Evolutionary conservation across 2,888 invertebrate genomes (phyloP).

Genomic region (Blera fallax): DNA sequence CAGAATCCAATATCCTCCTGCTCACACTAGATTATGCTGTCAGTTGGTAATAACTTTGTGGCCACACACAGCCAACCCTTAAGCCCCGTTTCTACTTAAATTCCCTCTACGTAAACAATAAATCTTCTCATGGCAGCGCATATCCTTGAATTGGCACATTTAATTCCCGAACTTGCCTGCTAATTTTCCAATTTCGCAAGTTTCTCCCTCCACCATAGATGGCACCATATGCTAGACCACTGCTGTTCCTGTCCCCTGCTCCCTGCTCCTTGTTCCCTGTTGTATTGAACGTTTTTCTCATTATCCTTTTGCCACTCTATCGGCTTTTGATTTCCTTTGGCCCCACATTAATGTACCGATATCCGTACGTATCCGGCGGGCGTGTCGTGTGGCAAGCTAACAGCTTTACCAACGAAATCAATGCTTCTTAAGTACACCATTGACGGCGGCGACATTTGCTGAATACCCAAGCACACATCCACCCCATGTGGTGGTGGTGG

Average conservation of each 20-base stretch:
- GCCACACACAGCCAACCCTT: too few relatives aligned
- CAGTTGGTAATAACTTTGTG: too few relatives aligned
- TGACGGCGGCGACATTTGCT: constrained; percentile 52
- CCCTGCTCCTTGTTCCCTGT: background rate
- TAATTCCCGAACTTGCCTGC: constrained; percentile 44
- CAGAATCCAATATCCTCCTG: too few relatives aligned
- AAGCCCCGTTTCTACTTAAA: constrained; percentile 6
- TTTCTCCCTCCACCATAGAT: background rate
- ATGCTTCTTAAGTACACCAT: constrained; percentile 49
- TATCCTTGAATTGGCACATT: constrained; percentile 37
- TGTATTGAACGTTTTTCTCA: constrained; percentile 59
- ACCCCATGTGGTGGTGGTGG: constrained; percentile 23
- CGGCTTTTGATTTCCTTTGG: constrained; percentile 59
- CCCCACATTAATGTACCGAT: constrained; percentile 47
- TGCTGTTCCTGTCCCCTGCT: too few relatives aligned
- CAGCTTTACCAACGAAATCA: constrained; percentile 52
- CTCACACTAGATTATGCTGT: too few relatives aligned
- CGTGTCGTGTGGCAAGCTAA: constrained; percentile 24
- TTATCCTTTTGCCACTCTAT: constrained; percentile 60
- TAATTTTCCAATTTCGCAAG: constrained; percentile 54
- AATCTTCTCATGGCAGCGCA: constrained; percentile 43
- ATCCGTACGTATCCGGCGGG: background rate
- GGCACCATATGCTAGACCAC: background rate
- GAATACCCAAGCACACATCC: constrained; percentile 34
- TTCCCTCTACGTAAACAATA: constrained; percentile 17